Base-by-base conservation (phyloP, 2,113 vertebrate genomes). In the Oreotragus oreotragus region DNA sequence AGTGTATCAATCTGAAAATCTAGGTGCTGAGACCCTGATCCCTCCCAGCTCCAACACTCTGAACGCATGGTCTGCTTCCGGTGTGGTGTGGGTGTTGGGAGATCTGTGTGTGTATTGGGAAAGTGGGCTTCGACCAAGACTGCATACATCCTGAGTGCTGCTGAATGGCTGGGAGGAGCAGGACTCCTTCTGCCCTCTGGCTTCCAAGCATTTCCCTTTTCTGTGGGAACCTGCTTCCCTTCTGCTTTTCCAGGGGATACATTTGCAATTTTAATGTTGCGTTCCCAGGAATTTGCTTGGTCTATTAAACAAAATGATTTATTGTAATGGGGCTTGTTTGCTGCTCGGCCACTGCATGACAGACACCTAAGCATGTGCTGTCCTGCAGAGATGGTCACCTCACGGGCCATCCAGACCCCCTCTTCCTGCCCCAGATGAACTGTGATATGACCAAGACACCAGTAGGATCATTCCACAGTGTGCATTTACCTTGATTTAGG, bases 401-500 rank as follows among this genome's bases (percentile, higher is more conserved):
- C 66, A 81, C 21, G 58, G 15, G 25, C 14, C 88, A 89, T 55
- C 28, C 92, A 94, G 55, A 36, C 4, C 60, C n/a, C 88, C 39
- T 62, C 84, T 93, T 86, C 45, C 45, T 88, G 91, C 60, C 92
- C 92, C 43, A 77, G 96, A 98, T 86, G 60, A 96, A 88, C 94
- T 96, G 73, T 81, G 15, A 70, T 90, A 2, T 39, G 92, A 97
- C 43, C 9, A 87, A 97, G 97, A 84, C 70, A 92, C 92, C 27
- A 64, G 33, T 43, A 70, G 92, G 95, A 79, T 94, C 93, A 92
- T 98, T 96, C 45, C 30, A 84, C 51, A 58, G 15, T 2, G 33
- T 15, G 66, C 9, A 4, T 93, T 98, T 98, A 96, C 98, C 89
- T 92, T 90, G 90, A 86, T 95, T 88, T 97, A 97, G 93, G 84